These are phyloP conservation scores for Vanacampus margaritifer DNA, from an alignment of 2,113 vertebrate genomes.

Conservation along the genomic window DNA sequence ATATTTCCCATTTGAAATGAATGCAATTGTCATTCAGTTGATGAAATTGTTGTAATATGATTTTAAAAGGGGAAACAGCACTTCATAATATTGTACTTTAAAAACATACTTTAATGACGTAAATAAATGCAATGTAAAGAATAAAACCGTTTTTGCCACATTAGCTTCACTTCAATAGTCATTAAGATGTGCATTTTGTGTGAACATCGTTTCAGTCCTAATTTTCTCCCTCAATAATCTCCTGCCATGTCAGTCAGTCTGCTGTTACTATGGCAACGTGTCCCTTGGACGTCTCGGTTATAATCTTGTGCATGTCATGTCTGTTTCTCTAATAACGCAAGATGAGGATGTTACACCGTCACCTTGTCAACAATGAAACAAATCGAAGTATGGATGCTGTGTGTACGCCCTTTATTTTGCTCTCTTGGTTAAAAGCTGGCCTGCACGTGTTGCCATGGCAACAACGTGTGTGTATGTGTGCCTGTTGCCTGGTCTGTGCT, in stretches of 20 bases:
- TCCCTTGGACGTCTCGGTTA: slow-evolving; percentile 17
- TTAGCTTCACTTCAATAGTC: too few relatives aligned
- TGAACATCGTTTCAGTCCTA: neutral
- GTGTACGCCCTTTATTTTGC: slow-evolving; percentile 7
- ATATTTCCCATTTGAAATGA: too few relatives aligned
- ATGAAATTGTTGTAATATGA: too few relatives aligned
- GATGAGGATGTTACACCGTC: neutral
- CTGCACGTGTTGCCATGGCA: slow-evolving; percentile 62
- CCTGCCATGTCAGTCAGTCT: slow-evolving; percentile 27
- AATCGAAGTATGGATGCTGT: slow-evolving; percentile 2
- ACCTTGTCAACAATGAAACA: slow-evolving; percentile 1
- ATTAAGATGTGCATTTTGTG: too few relatives aligned
- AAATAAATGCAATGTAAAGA: too few relatives aligned
- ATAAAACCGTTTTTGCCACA: too few relatives aligned
- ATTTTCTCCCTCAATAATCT: neutral
- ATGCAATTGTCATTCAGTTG: too few relatives aligned
- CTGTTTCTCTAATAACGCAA: neutral
- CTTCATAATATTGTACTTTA: too few relatives aligned
- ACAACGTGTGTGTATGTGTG: slow-evolving; percentile 46
- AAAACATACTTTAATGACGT: too few relatives aligned
- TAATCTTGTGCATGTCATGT: neutral
- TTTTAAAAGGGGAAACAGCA: too few relatives aligned
- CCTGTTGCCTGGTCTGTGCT: slow-evolving; percentile 14
- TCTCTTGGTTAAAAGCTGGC: slow-evolving; percentile 33
- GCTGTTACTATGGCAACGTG: slow-evolving; percentile 62